Evolutionary conservation across 2,888 invertebrate species (phyloP), one percentile per base, ranked within the genome.

Genomic region (Mesorhabditis belari): DNA sequence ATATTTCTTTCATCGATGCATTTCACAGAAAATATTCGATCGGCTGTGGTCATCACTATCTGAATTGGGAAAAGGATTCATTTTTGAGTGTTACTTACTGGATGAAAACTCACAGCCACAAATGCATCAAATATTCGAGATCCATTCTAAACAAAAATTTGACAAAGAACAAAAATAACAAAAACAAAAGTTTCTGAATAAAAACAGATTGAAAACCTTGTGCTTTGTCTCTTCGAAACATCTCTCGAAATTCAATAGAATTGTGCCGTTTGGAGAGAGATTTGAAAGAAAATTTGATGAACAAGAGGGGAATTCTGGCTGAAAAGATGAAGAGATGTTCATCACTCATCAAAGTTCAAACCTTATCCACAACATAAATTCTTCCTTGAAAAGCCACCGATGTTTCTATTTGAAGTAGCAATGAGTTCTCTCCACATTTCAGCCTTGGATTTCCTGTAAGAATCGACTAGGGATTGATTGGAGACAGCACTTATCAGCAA

Each of bases 21-120:
- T 55, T 69, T 66, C 4, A 73, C 57, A 21, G 62, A 49, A 51
- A 63, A 73, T 5, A 71, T 64, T 28, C 71, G 55, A 54, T 71
- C 70, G 57, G 60, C 65, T 35, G 63, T 65, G 27, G 73, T 73
- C n/a, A 71, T 69, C 5, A 69, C 73, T 21, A 73, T n/a, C 44
- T 35, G n/a, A 35, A 35, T 17, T 35, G 44, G 2, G 12, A 35
- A 9, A n/a, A 2, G 44, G 44, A 35, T 35, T 35, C n/a, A 35
- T 17, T 1, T 35, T 35, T n/a, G 2, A 35, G 35, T 35, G n/a
- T 35, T 9, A 9, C 44, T 17, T 17, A 35, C 58, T 9, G 73
- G 73, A 65, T 73, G 73, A 57, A 73, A 73, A 5, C 71, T 68
- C n/a, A 73, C 69, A 58, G 69, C 70, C 3, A 73, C 59, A 19